Percentiles rank a stretch among this genome's conserved stretches.
These are phyloP conservation scores for Spea bombifrons DNA, from an alignment of 2,113 vertebrate genomes.

Conservation along the genomic window DNA sequence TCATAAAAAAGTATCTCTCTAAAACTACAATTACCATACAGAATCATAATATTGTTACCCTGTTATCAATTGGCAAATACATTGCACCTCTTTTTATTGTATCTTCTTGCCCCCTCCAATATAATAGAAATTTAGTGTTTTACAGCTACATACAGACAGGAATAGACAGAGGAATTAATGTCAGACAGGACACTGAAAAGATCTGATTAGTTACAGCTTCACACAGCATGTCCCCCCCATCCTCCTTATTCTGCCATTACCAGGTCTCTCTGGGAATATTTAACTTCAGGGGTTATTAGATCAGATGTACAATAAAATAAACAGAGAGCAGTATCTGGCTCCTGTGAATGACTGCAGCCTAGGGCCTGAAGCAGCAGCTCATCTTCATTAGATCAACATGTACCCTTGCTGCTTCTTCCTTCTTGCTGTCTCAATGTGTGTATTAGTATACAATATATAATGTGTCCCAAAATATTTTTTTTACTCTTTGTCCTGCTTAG, in stretches of 20 bases:
- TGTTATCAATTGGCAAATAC: background rate
- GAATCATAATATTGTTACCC: background rate
- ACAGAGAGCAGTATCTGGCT: slow-evolving; percentile 40
- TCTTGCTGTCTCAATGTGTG: slow-evolving; percentile 11
- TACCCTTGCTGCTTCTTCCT: slow-evolving; percentile 4
- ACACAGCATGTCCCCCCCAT: slow-evolving; percentile 21
- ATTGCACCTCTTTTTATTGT: background rate
- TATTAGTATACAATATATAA: background rate
- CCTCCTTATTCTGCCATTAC: slow-evolving; percentile 37
- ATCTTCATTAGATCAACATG: slow-evolving; percentile 35
- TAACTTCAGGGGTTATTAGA: slow-evolving; percentile 48
- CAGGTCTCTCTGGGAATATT: slow-evolving; percentile 44
- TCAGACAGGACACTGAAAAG: slow-evolving; percentile 44
- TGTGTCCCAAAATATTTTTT: too few relatives aligned
- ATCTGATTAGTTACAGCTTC: slow-evolving; percentile 48
- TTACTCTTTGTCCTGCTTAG: too few relatives aligned
- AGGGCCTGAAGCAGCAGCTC: slow-evolving; percentile 33
- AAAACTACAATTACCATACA: background rate
- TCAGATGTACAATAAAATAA: slow-evolving; percentile 48
- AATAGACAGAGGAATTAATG: slow-evolving; percentile 47
- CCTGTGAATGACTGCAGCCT: slow-evolving; percentile 42
- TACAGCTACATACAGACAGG: slow-evolving; percentile 31
- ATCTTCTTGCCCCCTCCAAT: slow-evolving; percentile 22
- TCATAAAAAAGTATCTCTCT: background rate
- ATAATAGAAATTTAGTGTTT: slow-evolving; percentile 46